Evolutionary conservation across 2,888 invertebrate species (phyloP).

Genomic region (Chymomyza procnemis): DNA sequence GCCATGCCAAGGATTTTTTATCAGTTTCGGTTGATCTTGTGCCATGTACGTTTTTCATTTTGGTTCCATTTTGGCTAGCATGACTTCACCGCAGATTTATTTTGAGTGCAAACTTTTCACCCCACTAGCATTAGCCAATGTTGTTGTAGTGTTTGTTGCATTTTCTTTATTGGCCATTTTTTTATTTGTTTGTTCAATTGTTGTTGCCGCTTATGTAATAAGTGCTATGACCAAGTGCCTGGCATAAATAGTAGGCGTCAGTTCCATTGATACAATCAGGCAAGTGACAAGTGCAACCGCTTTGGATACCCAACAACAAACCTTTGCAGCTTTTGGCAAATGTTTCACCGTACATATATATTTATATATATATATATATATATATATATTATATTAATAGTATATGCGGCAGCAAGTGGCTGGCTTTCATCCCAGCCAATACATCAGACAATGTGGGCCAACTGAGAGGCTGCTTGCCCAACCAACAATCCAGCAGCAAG

Average conservation of each 20-base stretch:
- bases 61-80: constrained; percentile 26
- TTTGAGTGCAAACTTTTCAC: constrained; percentile 2
- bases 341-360: no score
- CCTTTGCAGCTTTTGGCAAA: not conserved
- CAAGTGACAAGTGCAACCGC: not conserved
- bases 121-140: constrained; percentile 5
- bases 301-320: not conserved
- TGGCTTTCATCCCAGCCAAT: not conserved
- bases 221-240: not conserved
- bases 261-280: not conserved
- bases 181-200: constrained; percentile 20
- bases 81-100: constrained; percentile 20
- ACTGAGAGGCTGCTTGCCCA: not conserved
- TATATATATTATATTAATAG: not conserved
- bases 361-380: no score
- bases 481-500: not conserved
- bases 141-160: constrained; percentile 1
- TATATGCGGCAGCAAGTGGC: not conserved
- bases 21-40: constrained; percentile 52
- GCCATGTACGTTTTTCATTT: constrained; percentile 60
- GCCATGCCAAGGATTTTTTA: constrained; percentile 30
- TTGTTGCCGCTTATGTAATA: constrained; percentile 15
- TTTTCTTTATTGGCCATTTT: constrained; percentile 21
- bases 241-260: constrained; percentile 1
- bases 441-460: not conserved